A percentile compares a stretch with the other conserved stretches of the same genome.
Conservation (phyloP, 1,140 invertebrate species). For the Meloidogyne hapla region DNA sequence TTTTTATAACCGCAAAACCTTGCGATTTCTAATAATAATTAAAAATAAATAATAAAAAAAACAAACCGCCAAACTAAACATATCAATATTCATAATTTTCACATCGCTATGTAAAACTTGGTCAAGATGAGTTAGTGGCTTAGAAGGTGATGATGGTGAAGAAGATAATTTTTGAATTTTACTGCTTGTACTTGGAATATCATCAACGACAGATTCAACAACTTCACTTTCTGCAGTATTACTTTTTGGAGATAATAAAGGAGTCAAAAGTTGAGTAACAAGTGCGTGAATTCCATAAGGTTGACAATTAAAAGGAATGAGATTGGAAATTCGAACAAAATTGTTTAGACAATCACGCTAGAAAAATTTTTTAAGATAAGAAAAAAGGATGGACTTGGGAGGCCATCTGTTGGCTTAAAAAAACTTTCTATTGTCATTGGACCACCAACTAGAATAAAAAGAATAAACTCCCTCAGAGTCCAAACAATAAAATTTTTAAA, state of each 20-base stretch:
- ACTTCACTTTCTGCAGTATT: background rate
- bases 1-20: too few species aligned
- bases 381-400: too few species aligned
- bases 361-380: background rate
- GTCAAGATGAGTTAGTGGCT: constrained; percentile 9
- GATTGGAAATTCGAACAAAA: constrained; percentile 48
- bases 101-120: constrained; percentile 26
- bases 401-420: too few species aligned
- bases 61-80: constrained; percentile 51
- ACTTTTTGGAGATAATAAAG: constrained; percentile 30
- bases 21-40: background rate
- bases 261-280: constrained; percentile 40
- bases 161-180: background rate
- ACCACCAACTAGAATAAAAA: too few species aligned
- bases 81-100: constrained; percentile 60
- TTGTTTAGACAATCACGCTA: constrained; percentile 53
- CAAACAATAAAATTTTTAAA: too few species aligned
- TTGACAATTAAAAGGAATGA: constrained; percentile 50
- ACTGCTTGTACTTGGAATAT: background rate
- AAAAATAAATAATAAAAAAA: background rate
- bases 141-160: background rate
- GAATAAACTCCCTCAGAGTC: too few species aligned
- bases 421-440: too few species aligned
- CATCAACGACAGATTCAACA: background rate
- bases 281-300: constrained; percentile 38